Percentiles rank a stretch among this genome's conserved stretches.
phyloP scores from a whole-genome alignment of 2,113 vertebrate genomes.

The Lepus americanus region DNA sequence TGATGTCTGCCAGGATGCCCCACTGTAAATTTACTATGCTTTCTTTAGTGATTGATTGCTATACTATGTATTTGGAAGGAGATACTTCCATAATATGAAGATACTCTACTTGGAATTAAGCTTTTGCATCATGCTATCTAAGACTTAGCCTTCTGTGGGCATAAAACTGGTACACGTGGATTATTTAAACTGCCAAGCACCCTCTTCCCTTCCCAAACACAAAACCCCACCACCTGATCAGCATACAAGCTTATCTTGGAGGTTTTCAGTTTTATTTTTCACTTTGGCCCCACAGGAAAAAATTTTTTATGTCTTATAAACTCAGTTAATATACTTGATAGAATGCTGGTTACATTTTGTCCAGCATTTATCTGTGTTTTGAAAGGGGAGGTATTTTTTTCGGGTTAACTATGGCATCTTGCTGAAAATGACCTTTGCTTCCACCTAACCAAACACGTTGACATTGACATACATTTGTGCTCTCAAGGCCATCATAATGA shows the following conservation, averaged over 20 bases:
- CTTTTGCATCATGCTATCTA: not conserved
- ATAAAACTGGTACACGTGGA: not conserved
- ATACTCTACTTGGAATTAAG: not conserved
- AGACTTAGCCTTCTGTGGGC: not conserved
- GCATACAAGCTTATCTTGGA: not conserved
- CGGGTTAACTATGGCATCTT: not conserved
- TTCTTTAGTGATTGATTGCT: not conserved
- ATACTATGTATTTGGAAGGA: not conserved
- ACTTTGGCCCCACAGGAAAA: not conserved
- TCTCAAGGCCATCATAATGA: not conserved
- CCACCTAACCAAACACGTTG: rapidly evolving
- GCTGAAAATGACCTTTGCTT: slow-evolving; percentile 1
- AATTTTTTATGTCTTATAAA: not conserved
- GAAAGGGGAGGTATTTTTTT: not conserved
- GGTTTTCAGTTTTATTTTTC: not conserved
- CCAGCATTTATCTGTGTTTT: not conserved
- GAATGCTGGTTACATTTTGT: not conserved
- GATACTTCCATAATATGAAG: not conserved
- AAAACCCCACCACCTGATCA: not conserved
- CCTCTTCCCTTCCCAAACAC: not conserved
- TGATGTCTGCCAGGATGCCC: not conserved
- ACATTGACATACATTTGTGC: not conserved
- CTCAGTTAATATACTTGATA: not conserved
- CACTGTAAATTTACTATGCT: not conserved
- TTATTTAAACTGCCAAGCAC: not conserved